These are phyloP conservation scores for Ennomos fuscantarius DNA, from an alignment of 2,888 invertebrate genomes.

Conservation along the genomic window DNA sequence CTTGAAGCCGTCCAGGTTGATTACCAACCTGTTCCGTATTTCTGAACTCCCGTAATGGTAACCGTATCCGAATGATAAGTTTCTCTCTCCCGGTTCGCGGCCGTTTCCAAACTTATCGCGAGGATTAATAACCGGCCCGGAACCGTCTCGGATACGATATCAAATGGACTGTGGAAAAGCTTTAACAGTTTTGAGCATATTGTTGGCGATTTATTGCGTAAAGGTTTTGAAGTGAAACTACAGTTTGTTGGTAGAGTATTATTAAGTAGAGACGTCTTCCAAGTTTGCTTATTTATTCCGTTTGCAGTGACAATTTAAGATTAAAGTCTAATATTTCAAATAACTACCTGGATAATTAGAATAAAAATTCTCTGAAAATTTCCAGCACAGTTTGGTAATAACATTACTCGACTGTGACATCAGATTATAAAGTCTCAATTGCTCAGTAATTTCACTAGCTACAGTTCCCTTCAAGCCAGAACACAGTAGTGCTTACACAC, in stretches of 20 bases:
- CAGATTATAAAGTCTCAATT: no score
- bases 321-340: not conserved
- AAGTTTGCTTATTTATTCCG: constrained; percentile 11
- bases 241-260: constrained; percentile 7
- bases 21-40: not conserved
- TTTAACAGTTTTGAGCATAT: constrained; percentile 31
- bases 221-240: constrained; percentile 14
- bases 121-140: constrained; percentile 56
- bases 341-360: not conserved
- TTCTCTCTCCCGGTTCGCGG: constrained; percentile 25
- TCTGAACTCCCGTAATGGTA: constrained; percentile 2
- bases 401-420: no score
- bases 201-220: constrained; percentile 24
- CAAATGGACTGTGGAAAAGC: constrained; percentile 28
- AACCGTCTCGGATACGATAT: constrained; percentile 34
- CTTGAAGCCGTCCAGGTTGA: not conserved
- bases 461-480: no score
- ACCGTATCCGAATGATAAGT: constrained; percentile 33
- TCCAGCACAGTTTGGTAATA: no score
- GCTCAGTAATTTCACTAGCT: no score
- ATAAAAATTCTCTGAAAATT: constrained; percentile 1
- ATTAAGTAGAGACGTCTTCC: constrained; percentile 8
- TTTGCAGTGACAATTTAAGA: not conserved
- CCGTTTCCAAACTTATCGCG: constrained; percentile 53
- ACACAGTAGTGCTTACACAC: no score